Conservation (phyloP, 2,888 invertebrate species). For the Diaprepes abbreviatus region DNA sequence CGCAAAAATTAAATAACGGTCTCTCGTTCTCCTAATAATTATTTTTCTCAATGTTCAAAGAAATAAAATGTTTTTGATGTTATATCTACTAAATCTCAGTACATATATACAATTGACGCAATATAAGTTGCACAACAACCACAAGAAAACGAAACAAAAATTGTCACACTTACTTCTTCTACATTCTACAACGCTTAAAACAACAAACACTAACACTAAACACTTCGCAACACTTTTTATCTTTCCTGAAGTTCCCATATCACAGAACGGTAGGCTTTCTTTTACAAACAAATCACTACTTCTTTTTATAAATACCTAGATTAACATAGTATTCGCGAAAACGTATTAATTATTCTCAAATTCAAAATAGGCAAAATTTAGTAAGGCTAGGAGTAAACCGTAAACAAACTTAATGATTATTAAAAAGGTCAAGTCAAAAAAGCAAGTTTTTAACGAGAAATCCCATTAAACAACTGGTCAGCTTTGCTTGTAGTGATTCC, state of each 20-base stretch:
- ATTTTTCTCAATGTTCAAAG: too few relatives aligned
- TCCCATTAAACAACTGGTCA: too few relatives aligned
- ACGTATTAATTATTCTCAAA: not conserved
- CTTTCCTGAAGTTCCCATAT: not conserved
- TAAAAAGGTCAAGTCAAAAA: constrained; percentile 7
- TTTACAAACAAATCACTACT: not conserved
- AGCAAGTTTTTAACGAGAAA: not conserved
- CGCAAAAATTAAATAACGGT: too few relatives aligned
- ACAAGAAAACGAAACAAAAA: too few relatives aligned
- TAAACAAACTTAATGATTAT: not conserved
- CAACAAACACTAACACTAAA: constrained; percentile 11
- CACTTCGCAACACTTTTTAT: constrained; percentile 9
- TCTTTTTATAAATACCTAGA: not conserved
- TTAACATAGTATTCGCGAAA: not conserved
- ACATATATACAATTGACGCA: too few relatives aligned
- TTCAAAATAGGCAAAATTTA: not conserved
- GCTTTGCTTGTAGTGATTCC: constrained; percentile 13
- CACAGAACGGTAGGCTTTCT: not conserved
- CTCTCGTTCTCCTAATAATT: too few relatives aligned
- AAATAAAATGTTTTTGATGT: too few relatives aligned
- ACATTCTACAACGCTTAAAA: constrained; percentile 24
- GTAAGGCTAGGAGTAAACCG: not conserved
- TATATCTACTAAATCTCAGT: too few relatives aligned
- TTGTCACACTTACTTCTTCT: constrained; percentile 30
- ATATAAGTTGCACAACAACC: too few relatives aligned